A percentile compares a stretch with the other conserved stretches of the same genome.
Conservation (phyloP, 2,113 vertebrate genomes). For the Pavo muticus region DNA sequence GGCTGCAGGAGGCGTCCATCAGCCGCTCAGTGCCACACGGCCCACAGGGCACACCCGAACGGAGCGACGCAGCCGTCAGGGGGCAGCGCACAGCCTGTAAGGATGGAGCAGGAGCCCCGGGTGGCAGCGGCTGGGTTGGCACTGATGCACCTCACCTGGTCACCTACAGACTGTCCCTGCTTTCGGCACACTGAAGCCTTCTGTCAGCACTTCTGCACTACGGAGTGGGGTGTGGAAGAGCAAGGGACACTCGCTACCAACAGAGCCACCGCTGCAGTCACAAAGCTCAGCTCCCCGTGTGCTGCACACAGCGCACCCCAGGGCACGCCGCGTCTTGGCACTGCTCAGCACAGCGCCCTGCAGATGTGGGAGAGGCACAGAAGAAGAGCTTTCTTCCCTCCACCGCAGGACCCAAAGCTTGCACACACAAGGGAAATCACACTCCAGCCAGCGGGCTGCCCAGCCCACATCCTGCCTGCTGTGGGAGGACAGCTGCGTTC, state of each 20-base stretch:
- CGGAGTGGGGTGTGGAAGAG: not conserved
- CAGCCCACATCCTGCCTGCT: not conserved
- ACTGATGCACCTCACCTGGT: not conserved
- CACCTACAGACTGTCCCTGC: not conserved
- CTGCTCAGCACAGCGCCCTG: not conserved
- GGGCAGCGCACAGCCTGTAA: constrained; percentile 47
- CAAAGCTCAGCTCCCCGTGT: not conserved
- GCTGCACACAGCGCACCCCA: not conserved
- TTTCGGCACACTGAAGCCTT: not conserved
- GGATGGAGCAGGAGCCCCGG: not conserved
- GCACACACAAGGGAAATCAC: not conserved
- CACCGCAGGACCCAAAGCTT: not conserved
- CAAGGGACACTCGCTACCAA: not conserved
- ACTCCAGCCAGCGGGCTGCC: not conserved
- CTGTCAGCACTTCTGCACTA: not conserved
- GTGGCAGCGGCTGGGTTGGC: not conserved
- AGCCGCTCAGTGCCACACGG: not conserved
- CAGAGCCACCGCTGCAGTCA: too few relatives aligned
- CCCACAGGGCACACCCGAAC: not conserved
- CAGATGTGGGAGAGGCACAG: not conserved
- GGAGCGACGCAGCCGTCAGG: constrained; percentile 47
- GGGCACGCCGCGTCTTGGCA: not conserved
- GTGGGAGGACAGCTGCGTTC: not conserved
- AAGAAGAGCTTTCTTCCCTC: not conserved
- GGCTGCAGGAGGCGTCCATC: not conserved